Evolutionary conservation across 2,888 invertebrate genomes (phyloP).

Genomic region (Panopea generosa): DNA sequence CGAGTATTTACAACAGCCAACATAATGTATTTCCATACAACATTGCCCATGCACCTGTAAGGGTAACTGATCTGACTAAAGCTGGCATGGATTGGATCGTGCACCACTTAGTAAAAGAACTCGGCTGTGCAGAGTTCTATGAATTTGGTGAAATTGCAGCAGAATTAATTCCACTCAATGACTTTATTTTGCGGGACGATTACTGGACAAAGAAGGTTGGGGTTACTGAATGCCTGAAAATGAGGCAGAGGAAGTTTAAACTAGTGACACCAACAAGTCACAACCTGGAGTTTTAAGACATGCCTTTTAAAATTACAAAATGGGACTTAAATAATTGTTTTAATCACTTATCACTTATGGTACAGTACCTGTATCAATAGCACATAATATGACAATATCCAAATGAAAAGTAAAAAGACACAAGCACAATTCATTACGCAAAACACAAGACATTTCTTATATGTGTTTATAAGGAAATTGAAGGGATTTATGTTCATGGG

Average conservation of each 20-base stretch:
- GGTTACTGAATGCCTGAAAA: neutral
- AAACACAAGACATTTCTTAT: too few relatives aligned
- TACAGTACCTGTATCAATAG: too few relatives aligned
- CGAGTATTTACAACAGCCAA: conserved; percentile 18
- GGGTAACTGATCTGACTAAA: conserved; percentile 13
- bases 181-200: conserved; percentile 25
- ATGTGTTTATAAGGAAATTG: too few relatives aligned
- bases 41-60: neutral
- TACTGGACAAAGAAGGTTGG: conserved; percentile 28
- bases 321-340: too few relatives aligned
- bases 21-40: conserved; percentile 21
- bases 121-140: conserved; percentile 33
- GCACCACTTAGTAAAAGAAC: conserved; percentile 38
- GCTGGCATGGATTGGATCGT: conserved; percentile 22
- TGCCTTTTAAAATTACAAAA: too few relatives aligned
- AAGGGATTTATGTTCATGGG: too few relatives aligned
- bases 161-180: conserved; percentile 28
- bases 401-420: too few relatives aligned
- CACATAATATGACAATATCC: too few relatives aligned
- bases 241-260: conserved; percentile 1
- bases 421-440: too few relatives aligned
- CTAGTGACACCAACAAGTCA: neutral
- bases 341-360: too few relatives aligned
- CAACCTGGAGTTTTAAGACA: too few relatives aligned
- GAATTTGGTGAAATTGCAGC: conserved; percentile 19